These are phyloP conservation scores for Drosophila parthenogenetica DNA, from an alignment of 2,888 invertebrate genomes.

Conservation along the genomic window DNA sequence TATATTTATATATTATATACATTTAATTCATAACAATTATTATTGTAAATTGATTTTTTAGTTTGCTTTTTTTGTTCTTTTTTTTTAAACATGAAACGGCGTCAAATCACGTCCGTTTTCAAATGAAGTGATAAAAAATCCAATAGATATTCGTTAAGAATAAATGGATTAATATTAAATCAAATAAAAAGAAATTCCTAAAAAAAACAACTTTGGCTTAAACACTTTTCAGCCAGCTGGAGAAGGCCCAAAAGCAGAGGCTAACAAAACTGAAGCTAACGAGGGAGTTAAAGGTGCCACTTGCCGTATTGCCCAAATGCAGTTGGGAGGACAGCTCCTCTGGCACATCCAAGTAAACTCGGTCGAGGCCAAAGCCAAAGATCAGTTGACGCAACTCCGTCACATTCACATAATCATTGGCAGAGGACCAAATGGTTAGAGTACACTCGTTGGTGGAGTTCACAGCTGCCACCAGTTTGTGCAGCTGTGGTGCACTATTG, in stretches of 20 bases:
- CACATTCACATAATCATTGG: conserved; percentile 89
- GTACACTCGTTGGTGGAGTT: conserved; percentile 85
- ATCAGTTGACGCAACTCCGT: conserved; percentile 89
- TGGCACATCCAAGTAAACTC: conserved; percentile 92
- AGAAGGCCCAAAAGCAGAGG: conserved; percentile 70
- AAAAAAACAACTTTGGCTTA: conserved; percentile 20
- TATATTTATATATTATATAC: conserved; percentile 54
- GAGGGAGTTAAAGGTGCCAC: conserved; percentile 58
- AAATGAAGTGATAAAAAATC: conserved; percentile 67
- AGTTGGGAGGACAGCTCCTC: conserved; percentile 86
- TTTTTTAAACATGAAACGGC: conserved; percentile 24
- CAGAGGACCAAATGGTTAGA: conserved; percentile 92
- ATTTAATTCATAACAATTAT: conserved; percentile 39
- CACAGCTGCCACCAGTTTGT: conserved; percentile 86
- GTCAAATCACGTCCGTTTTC: conserved; percentile 5
- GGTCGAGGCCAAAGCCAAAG: conserved; percentile 88
- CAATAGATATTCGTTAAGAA: conserved; percentile 25
- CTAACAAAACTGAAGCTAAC: conserved; percentile 73
- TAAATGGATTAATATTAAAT: conserved; percentile 2
- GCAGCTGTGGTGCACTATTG: conserved; percentile 87
- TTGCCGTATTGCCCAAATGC: conserved; percentile 63
- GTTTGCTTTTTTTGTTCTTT: conserved; percentile 18
- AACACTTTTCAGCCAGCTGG: conserved; percentile 64
- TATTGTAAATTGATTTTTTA: conserved; percentile 49
- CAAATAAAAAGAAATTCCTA: conserved; percentile 22